Evolutionary conservation across 2,797 vertebrate species (phyloP), one percentile per base, ranked within the genome.

Genomic region (Gastrophryne carolinensis): DNA sequence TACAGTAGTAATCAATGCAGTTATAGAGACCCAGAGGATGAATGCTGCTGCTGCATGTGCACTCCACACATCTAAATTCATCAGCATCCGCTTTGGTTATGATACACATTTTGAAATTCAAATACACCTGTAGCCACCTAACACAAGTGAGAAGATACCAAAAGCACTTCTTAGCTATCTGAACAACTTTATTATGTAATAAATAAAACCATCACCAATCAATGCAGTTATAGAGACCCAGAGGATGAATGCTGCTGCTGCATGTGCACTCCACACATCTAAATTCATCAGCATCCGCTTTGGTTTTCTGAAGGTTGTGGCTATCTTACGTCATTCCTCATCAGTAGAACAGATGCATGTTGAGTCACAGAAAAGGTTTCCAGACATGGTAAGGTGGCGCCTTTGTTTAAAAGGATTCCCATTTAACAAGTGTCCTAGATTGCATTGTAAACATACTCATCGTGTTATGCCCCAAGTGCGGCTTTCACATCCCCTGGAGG

Each of bases 401-500:
- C 50, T 13, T 21, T 52, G 47, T 66, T 60, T 49, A 58, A 26
- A 27, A 35, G 15, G 62, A 27, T 54, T 65, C 62, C 50, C 52
- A 57, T 19, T 74, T 53, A 72, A 57, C 61, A 74, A 30, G 50
- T 66, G 79, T 72, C 64, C 79, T 73, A 63, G 73, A 85, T 82
- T 62, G 29, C 30, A n/a, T 70, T 12, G 3, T 9, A 6, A 13
- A 41, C 80, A 79, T 39, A 73, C 37, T 77, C 62, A 65, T 78
- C 78, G 69, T 63, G 72, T 67, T 65, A 15, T 72, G 52, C n/a
- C 73, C 2, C 0, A 56, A 66, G 29, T 9, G 5, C 37, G 81
- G 81, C 52, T 11, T 79, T 80, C 50, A 23, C 47, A 11, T 70
- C 69, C 61, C 75, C 54, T 85, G 76, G 80, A 63, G 79, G 64